These are phyloP conservation scores for Actenoides hombroni DNA, from an alignment of 2,113 vertebrate species.

Conservation along the genomic window DNA sequence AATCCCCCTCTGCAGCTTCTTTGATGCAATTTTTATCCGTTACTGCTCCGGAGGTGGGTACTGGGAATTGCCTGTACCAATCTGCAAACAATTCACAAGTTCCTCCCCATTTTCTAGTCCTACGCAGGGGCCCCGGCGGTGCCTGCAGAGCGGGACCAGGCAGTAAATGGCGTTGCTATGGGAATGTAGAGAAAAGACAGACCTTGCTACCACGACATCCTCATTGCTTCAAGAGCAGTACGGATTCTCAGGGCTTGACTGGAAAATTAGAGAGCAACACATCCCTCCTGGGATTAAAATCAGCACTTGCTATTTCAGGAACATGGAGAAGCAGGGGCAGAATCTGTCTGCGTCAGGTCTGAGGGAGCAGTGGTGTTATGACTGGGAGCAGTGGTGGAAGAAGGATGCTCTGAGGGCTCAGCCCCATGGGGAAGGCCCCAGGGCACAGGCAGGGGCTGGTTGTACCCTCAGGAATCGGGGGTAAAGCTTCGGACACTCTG, in stretches of 20 bases:
- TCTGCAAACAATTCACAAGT: neutral
- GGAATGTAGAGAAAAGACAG: neutral
- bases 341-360: neutral
- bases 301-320: neutral
- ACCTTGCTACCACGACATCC: accelerated
- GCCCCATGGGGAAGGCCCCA: accelerated
- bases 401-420: neutral
- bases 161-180: neutral
- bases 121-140: accelerated
- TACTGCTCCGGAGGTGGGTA: accelerated
- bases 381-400: neutral
- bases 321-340: neutral
- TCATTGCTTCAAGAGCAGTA: neutral
- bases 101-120: too few relatives aligned
- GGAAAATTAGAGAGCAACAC: neutral
- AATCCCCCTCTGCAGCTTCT: neutral
- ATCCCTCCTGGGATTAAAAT: neutral
- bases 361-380: accelerated
- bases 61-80: neutral
- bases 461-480: neutral
- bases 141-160: neutral
- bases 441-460: neutral
- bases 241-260: neutral
- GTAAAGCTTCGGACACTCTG: accelerated
- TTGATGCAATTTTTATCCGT: accelerated